phyloP scores from a whole-genome alignment of 2,113 vertebrate species.

The Himantopus leucocephalus region DNA sequence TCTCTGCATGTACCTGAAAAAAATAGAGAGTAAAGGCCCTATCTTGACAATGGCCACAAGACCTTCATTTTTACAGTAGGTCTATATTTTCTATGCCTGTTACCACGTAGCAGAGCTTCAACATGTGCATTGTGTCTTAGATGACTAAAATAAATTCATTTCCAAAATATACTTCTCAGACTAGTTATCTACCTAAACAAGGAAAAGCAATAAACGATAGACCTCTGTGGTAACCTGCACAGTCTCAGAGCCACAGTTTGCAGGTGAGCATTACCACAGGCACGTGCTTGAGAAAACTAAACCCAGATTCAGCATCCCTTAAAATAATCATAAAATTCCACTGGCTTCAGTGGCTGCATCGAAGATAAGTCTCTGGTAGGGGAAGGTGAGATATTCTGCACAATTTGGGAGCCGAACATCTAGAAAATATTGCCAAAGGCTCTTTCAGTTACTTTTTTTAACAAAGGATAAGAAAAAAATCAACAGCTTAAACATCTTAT shows the following conservation, averaged over 20 bases:
- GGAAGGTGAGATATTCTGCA: neutral
- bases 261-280: neutral
- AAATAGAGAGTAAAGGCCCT: neutral
- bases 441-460: neutral
- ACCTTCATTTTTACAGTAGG: neutral
- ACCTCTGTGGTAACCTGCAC: neutral
- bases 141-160: neutral
- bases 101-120: neutral
- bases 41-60: neutral
- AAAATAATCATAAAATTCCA: neutral
- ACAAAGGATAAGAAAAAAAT: neutral
- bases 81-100: neutral
- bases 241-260: neutral
- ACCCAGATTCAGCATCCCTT: neutral
- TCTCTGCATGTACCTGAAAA: neutral
- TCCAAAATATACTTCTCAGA: neutral
- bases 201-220: neutral
- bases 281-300: neutral
- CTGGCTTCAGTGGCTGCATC: neutral
- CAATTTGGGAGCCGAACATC: neutral
- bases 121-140: neutral
- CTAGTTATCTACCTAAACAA: neutral
- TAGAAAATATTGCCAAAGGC: neutral
- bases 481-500: neutral
- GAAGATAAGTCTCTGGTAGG: neutral